phyloP scores from a whole-genome alignment of 2,888 invertebrate species.

The Phrixothrix hirtus region DNA sequence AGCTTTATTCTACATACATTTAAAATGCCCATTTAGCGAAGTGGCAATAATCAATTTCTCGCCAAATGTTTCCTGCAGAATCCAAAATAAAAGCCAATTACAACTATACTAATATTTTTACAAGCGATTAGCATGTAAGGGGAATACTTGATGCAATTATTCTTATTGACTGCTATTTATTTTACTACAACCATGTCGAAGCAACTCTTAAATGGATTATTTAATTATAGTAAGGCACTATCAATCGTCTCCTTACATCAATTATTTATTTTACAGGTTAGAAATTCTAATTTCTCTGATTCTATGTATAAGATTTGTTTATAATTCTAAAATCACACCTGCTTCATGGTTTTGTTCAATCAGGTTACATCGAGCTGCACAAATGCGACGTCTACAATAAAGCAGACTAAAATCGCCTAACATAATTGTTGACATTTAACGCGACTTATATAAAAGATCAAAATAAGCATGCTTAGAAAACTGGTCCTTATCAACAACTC shows the following conservation, averaged over 20 bases:
- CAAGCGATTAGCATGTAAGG: conserved; percentile 38
- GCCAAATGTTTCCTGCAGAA: conserved; percentile 24
- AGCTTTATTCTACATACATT: too few relatives aligned
- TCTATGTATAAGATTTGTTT: too few relatives aligned
- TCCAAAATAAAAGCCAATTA: conserved; percentile 36
- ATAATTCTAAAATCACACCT: conserved; percentile 8
- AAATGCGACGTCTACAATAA: too few relatives aligned
- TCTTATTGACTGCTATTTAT: conserved; percentile 37
- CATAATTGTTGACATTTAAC: conserved; percentile 7
- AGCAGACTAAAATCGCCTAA: conserved; percentile 9
- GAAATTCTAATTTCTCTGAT: too few relatives aligned
- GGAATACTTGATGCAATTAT: conserved; percentile 39
- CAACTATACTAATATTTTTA: conserved; percentile 38
- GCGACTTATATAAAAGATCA: conserved; percentile 8
- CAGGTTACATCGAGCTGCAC: too few relatives aligned
- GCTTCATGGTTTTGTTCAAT: conserved; percentile 5
- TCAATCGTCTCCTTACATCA: neutral
- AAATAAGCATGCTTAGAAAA: conserved; percentile 30
- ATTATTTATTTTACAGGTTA: neutral
- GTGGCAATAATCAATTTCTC: conserved; percentile 23
- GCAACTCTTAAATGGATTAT: conserved; percentile 37
- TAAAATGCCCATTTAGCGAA: too few relatives aligned
- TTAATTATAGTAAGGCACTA: conserved; percentile 17
- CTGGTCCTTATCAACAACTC: conserved; percentile 29
- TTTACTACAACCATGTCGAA: conserved; percentile 34